Conservation (phyloP, 2,113 vertebrate genomes). For the Odocoileus virginianus region DNA sequence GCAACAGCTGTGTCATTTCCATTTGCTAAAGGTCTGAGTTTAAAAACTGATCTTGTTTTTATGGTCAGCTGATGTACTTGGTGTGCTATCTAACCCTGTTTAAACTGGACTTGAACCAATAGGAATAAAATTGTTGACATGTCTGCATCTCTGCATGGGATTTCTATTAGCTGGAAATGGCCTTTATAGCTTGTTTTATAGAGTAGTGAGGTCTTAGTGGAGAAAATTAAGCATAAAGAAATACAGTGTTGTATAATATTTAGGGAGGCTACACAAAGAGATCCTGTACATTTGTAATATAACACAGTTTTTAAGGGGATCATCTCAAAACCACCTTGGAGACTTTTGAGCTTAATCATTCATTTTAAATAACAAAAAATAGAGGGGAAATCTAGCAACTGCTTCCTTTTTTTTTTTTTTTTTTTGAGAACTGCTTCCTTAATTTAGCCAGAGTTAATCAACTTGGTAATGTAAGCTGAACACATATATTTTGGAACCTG, state of each 20-base stretch:
- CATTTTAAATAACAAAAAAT: neutral
- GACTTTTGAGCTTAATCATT: neutral
- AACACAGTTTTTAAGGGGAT: neutral
- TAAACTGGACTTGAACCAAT: neutral
- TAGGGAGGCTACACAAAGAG: neutral
- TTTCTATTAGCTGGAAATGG: neutral
- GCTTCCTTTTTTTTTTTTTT: no score
- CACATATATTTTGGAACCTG: neutral
- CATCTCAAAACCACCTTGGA: constrained; percentile 5
- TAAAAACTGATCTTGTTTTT: neutral
- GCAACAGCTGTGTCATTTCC: neutral
- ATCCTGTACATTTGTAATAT: neutral
- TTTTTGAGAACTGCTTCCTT: constrained; percentile 7
- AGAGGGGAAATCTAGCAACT: neutral
- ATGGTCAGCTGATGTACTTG: neutral
- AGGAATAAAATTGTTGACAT: neutral
- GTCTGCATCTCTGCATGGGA: neutral
- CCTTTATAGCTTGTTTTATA: neutral
- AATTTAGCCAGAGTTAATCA: neutral
- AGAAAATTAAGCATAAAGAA: neutral
- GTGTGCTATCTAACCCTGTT: neutral
- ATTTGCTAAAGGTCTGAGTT: neutral
- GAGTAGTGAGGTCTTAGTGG: neutral
- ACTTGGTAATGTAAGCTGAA: neutral
- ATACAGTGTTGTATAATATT: neutral